Evolutionary conservation across 2,888 invertebrate species (phyloP), one percentile per base, ranked within the genome.

Genomic region (Drosophila subquinaria): DNA sequence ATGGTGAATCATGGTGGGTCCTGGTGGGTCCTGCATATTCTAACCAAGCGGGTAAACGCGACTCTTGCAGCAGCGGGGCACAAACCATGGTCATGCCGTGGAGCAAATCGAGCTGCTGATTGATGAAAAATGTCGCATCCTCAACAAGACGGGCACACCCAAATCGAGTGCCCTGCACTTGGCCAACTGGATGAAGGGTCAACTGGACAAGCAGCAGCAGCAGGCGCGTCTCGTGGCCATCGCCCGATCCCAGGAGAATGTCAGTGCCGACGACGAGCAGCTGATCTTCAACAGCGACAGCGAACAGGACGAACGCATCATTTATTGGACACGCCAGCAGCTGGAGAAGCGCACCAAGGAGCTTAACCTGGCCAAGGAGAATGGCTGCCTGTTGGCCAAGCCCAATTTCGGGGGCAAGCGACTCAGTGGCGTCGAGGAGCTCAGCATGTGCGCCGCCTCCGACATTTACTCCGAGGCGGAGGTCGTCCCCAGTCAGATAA

Each of bases 151-250:
- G 55, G 94, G 95, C 53, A 94, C 94, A 42, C 95, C 95, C 84
- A 95, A 95, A 91, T 96, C 96, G 15, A 96, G 95, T 63, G 96
- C 96, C 0, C 92, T 96, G 53, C 96, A 96, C 84, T 93, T 96
- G 76, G 96, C 96, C 76, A 95, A 96, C 86, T 96, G 96, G 96
- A 96, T 96, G 95, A 96, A 96, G 67, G 95, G 96, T 4, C 94
- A 96, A 70, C 94, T 96, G 55, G 95, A 95, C 76, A 93, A 94
- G 48, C 94, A 95, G 52, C 94, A 94, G 75, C 92, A 93, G 55
- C 91, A 93, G 78, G 93, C 92, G 0, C 90, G 91, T 2, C 68
- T 92, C 62, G 90, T 90, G 17, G 92, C 92, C 4, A 82, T 87
- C 3, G 88, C 85, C 0, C 86, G 90, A 56, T 80, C 92, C 0